Evolutionary conservation across 2,797 vertebrate genomes (phyloP), one percentile per base, ranked within the genome.

Genomic region (Anguilla marmorata): DNA sequence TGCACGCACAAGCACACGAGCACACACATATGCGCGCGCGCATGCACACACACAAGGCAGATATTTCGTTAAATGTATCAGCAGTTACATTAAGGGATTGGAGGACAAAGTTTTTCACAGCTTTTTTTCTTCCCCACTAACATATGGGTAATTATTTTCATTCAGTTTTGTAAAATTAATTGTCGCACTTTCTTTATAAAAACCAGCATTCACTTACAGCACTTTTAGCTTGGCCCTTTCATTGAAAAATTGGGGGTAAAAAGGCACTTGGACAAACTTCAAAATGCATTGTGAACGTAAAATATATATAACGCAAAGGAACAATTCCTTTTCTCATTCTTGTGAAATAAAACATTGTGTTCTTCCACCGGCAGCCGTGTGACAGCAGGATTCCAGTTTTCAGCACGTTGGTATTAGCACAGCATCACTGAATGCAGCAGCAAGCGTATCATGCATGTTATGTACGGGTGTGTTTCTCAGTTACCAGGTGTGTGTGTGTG

Each of bases 401-500:
- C 48, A 82, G 54, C 82, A 88, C 30, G 21, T 41, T 48, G 41
- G 87, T 50, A 41, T 74, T 85, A 85, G 24, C 16, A 54, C 33
- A 45, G n/a, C 12, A 33, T 88, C 33, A 45, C 50, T 52, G 60
- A 19, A 33, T 41, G 54, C 41, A 80, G 41, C 1, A 19, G 48
- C 2, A 48, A 48, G 45, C 11, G 7, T n/a, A 9, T 80, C 37
- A 48, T 9, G 41, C 76, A 48, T 24, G 69, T 37, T 33, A 14
- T 16, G 8, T 21, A n/a, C 11, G 45, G 37, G 41, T 48, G 16
- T 80, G 90, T 90, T 83, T 88, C 89, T 86, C 84, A 56, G 88
- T 85, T 63, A 63, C 88, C 89, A 91, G 91, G 86, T 91, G 87
- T 80, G 58, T 83, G 79, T 58, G 79, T 87, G 83, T 80, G 27